Evolutionary conservation across 2,797 vertebrate genomes (phyloP).

Genomic region (Cyclopterus lumpus): DNA sequence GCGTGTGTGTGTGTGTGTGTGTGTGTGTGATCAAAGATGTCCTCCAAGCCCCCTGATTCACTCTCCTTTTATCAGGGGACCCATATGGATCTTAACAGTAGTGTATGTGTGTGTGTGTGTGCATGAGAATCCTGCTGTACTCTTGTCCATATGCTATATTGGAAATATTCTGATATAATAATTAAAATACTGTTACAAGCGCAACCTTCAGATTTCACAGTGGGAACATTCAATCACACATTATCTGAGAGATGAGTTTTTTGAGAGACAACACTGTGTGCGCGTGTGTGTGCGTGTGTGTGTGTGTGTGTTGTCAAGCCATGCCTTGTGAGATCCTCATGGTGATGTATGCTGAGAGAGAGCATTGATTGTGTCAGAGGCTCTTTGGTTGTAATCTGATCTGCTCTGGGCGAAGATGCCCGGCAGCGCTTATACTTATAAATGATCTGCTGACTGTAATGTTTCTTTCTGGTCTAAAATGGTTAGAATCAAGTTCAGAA

Average conservation of each 20-base stretch:
- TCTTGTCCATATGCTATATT: too few relatives aligned
- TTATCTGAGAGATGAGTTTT: background rate
- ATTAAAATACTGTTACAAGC: background rate
- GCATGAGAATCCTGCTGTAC: too few relatives aligned
- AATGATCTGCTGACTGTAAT: constrained; percentile 36
- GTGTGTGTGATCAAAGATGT: too few relatives aligned
- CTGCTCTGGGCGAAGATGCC: constrained; percentile 11
- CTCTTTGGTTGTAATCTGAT: constrained; percentile 19
- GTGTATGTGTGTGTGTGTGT: background rate
- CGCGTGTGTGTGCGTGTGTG: background rate
- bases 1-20: too few relatives aligned
- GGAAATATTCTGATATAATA: too few relatives aligned
- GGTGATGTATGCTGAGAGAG: background rate
- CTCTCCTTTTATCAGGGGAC: too few relatives aligned
- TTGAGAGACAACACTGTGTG: constrained; percentile 2
- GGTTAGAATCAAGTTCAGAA: constrained; percentile 24
- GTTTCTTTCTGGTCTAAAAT: constrained; percentile 12
- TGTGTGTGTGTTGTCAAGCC: constrained; percentile 9
- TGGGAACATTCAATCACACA: background rate
- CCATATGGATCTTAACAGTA: background rate
- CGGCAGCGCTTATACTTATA: constrained; percentile 22
- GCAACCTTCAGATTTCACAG: background rate
- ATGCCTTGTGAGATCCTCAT: constrained; percentile 3
- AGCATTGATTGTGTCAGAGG: constrained; percentile 10
- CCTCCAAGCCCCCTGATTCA: too few relatives aligned